phyloP scores from a whole-genome alignment of 2,888 invertebrate genomes.

The Idaea dimidiata region DNA sequence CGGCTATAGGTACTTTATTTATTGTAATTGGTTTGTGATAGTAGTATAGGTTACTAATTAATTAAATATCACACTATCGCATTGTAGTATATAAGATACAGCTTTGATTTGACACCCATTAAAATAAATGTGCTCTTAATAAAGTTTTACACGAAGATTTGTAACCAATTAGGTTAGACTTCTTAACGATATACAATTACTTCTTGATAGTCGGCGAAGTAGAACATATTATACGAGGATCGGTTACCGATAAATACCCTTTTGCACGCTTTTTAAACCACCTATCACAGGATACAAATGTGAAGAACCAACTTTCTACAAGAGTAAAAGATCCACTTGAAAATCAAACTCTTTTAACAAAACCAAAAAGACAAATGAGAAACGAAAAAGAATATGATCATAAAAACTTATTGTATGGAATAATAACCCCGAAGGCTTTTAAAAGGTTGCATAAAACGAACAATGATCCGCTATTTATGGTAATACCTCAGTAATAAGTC shows the following conservation, averaged over 20 bases:
- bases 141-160: not conserved
- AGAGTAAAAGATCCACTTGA: not conserved
- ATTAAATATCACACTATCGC: no score
- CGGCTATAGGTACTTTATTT: not conserved
- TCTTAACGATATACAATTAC: no score
- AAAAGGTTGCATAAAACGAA: not conserved
- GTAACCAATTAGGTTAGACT: no score
- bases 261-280: no score
- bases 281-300: not conserved
- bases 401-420: conserved; percentile 7
- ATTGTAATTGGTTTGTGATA: not conserved
- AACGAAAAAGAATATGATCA: not conserved
- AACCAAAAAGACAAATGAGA: not conserved
- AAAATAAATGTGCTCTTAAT: not conserved
- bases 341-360: not conserved
- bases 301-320: not conserved
- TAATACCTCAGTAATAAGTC: conserved; percentile 16
- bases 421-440: conserved; percentile 4
- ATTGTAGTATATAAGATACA: not conserved
- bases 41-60: no score
- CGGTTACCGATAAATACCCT: no score
- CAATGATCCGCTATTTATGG: not conserved
- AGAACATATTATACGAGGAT: no score
- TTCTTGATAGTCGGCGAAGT: no score
- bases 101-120: not conserved